These are phyloP conservation scores for Gymnobelideus leadbeateri DNA, from an alignment of 2,113 vertebrate genomes.

Conservation along the genomic window DNA sequence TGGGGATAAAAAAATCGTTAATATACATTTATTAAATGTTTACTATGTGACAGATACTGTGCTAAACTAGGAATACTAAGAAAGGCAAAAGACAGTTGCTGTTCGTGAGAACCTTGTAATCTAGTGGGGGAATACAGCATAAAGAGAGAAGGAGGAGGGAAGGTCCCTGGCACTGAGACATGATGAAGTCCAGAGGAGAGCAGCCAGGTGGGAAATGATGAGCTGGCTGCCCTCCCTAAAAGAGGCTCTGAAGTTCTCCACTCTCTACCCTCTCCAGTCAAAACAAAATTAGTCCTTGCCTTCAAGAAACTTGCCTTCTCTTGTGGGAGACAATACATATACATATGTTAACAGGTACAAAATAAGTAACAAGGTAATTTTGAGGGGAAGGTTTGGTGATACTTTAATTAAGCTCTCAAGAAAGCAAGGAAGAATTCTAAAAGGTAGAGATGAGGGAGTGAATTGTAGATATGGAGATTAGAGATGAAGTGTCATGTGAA, in stretches of 20 bases:
- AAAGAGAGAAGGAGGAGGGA: background rate
- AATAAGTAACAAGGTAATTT: background rate
- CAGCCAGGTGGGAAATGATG: background rate
- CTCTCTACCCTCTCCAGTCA: background rate
- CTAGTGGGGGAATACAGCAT: background rate
- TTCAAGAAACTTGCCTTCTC: background rate
- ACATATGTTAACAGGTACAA: background rate
- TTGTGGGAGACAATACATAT: background rate
- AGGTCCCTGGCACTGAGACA: background rate
- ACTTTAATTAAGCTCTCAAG: too few species aligned
- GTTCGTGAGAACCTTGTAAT: background rate
- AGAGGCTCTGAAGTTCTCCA: background rate
- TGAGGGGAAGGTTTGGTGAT: too few species aligned
- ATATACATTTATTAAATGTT: background rate
- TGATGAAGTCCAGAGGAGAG: background rate
- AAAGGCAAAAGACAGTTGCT: background rate
- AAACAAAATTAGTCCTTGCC: background rate
- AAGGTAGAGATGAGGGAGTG: too few species aligned
- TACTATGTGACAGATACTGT: background rate
- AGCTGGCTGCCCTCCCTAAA: background rate
- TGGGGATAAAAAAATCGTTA: background rate
- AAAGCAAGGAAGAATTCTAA: too few species aligned
- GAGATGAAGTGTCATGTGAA: too few species aligned
- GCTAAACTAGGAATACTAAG: background rate
- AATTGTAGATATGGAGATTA: too few species aligned